Evolutionary conservation across 2,797 vertebrate species (phyloP), one percentile per base, ranked within the genome.

Genomic region (Molothrus aeneus): DNA sequence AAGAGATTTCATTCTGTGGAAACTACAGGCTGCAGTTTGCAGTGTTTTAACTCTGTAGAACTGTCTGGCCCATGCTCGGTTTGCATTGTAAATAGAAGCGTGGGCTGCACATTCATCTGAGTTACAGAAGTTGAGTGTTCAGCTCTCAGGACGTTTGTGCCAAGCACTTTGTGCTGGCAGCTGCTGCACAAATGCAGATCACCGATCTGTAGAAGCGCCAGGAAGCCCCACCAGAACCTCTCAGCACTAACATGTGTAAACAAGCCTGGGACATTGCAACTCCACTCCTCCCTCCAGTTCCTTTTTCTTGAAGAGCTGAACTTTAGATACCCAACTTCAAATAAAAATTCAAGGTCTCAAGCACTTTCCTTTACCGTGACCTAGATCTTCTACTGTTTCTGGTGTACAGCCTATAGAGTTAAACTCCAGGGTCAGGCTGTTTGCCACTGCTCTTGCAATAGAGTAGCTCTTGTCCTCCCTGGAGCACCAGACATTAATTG

Each of bases 141-240:
- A 74, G 79, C 50, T 79, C 75, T 70, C 79, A 72, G 43, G 48
- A 77, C 3, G 7, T 53, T 90, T 29, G 9, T 14, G 70, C 45
- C 48, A 32, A 85, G 75, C 50, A 51, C 36, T 89, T n/a, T 36
- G 61, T 54, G 75, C 4, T 86, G 81, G 84, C 79, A 91, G 93
- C 85, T 64, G 78, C 92, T 71, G 68, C 65, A 63, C 91, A 54
- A 72, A 73, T 29, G 40, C n/a, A 80, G 38, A 84, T 54, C 50
- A 48, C n/a, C 9, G 19, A 94, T 50, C 32, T 5, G 4, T 0
- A 25, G 5, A 60, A 79, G 40, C 1, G 28, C 92, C 81, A 90
- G 61, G 64, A 75, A 88, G 64, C 79, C 65, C 84, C 88, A 95
- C 53, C 86, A 85, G 78, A 64, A 85, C 43, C 38, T 72, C 79